Base-by-base conservation (phyloP, 2,888 invertebrate species). In the Cyclophora albipunctata region DNA sequence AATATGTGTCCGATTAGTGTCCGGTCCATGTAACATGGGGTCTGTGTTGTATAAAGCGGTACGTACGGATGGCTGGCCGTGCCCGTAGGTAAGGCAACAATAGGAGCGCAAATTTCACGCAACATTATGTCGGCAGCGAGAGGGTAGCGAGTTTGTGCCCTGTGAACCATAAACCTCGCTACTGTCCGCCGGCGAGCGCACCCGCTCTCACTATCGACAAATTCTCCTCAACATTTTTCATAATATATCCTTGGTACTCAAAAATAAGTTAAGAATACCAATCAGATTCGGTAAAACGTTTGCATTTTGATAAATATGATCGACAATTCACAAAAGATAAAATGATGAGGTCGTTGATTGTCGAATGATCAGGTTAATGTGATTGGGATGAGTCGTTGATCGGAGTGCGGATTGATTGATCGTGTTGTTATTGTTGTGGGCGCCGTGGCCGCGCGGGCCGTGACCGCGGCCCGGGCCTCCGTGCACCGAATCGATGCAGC, bases 91-190 rank as follows among this genome's bases (percentile, higher is more conserved):
- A 71, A 57, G 52, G 54, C 53, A 81, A 81, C 81, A 83, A 83
- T 78, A 65, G 78, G 73, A 72, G 75, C 71, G 75, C 77, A 74
- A 79, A 84, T 84, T 86, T 85, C 78, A 86, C 85, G 86, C 83
- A 80, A 83, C 85, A 85, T 86, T 86, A 82, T 84, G 80, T 70
- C 71, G 69, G 45, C 45, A 50, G 57, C 40, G 49, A n/a, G 43
- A 35, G 47, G 47, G 53, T 43, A 40, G 40, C 45, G 59, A 52
- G 53, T 51, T 51, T 48, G 53, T 51, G 55, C 48, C 51, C 52
- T 49, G 52, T 54, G 57, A 53, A 47, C 59, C 55, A 57, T 60
- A 54, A 59, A 47, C 59, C 52, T 37, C 4, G 37, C 37, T 5
- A 37, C 37, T 37, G 37, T 4, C 37, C 37, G 37, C 37, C 5